phyloP scores from a whole-genome alignment of 2,113 vertebrate species.

The Lagopus muta region DNA sequence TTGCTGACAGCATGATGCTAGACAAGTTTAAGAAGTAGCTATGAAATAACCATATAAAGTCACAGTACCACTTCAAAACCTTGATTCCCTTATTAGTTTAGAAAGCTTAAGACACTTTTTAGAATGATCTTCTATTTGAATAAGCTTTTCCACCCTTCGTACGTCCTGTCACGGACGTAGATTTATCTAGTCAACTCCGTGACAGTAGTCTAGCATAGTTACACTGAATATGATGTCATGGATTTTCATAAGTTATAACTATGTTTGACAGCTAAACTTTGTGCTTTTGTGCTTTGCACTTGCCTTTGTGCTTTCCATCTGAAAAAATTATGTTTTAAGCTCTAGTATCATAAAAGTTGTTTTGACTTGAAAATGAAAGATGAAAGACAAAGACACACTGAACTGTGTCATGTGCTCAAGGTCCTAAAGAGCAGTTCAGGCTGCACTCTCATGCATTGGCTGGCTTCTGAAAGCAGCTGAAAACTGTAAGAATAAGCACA shows the following conservation, averaged over 20 bases:
- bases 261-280: not conserved
- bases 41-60: not conserved
- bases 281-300: not conserved
- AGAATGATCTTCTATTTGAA: not conserved
- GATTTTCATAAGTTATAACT: constrained; percentile 13
- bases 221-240: not conserved
- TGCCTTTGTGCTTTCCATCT: not conserved
- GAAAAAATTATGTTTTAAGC: not conserved
- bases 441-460: not conserved
- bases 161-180: too few relatives aligned
- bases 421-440: not conserved
- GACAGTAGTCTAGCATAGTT: not conserved
- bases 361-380: not conserved
- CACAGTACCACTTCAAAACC: not conserved
- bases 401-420: not conserved
- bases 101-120: not conserved
- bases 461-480: not conserved
- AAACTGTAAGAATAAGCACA: not conserved
- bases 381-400: not conserved
- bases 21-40: not conserved
- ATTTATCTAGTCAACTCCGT: too few relatives aligned
- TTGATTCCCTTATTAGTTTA: not conserved
- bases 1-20: not conserved
- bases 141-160: not conserved
- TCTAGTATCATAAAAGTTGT: not conserved